Conservation (phyloP, 64 coral and sea anemone species). For the Actinia equina region DNA sequence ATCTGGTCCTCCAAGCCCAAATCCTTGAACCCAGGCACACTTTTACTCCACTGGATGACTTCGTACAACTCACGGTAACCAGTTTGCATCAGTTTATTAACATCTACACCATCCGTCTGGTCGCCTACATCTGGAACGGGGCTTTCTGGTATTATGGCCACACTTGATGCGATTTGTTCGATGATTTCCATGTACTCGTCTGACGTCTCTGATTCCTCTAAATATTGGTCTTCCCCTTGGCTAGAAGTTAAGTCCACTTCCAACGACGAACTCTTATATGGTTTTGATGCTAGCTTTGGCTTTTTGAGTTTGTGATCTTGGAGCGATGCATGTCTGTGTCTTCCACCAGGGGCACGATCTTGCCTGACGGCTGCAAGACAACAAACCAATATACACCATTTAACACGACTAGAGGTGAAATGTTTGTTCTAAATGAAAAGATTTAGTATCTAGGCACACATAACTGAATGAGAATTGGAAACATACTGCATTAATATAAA, state of each 20-base stretch:
- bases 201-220: neutral
- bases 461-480: neutral
- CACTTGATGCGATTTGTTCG: constrained; percentile 21
- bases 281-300: constrained; percentile 18
- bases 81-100: constrained; percentile 68
- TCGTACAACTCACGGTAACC: constrained; percentile 73
- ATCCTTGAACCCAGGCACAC: constrained; percentile 76
- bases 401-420: neutral
- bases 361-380: constrained; percentile 68
- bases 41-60: constrained; percentile 89
- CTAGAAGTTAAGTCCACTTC: neutral
- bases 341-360: constrained; percentile 84
- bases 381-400: neutral
- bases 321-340: constrained; percentile 84
- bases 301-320: constrained; percentile 88
- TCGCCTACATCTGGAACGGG: neutral
- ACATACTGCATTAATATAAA: neutral
- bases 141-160: constrained; percentile 24
- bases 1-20: constrained; percentile 79
- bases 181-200: constrained; percentile 43
- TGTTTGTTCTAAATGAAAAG: neutral
- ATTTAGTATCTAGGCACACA: too few species aligned
- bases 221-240: constrained; percentile 2
- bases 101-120: constrained; percentile 8
- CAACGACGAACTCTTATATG: constrained; percentile 6